Base-by-base conservation (phyloP, 2,888 invertebrate species). In the Thelaira solivaga region DNA sequence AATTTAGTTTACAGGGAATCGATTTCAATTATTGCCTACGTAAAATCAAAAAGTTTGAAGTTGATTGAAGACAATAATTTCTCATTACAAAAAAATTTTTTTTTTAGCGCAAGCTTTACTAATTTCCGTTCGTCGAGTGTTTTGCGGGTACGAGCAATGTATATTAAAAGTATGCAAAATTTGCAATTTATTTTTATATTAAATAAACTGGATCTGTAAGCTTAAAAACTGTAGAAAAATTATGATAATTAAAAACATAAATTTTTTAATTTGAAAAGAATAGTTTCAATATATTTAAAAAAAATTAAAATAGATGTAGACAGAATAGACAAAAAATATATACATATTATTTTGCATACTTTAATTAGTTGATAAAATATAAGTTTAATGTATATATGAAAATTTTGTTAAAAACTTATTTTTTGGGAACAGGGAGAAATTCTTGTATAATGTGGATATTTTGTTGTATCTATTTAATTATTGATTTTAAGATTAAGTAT, bases 401-500 rank as follows among this genome's bases (percentile, higher is more conserved):
- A 34, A 20, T 43, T 47, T 72, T 72, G 57, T 61, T 34, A 34
- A 34, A 53, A n/a, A n/a, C n/a, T n/a, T n/a, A 41, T 41, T 55
- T 34, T 29, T 11, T 64, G 22, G 49, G 59, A 43, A 41, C 18
- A 45, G 41, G 65, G 6, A 72, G 16, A 57, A 62, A 34, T 72
- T 78, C 53, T 43, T 69, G 20, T 76, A 10, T 76, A 55, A 69
- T 62, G 29, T 64, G 55, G 55, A 22, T 64, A 57, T 61, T 13
- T 74, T 41, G 51, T 76, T 55, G 61, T 20, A 24, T 45, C 26
- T 73, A 74, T 62, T 62, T 62, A 68, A 62, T 72, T 47, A 24
- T 81, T 82, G 80, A 51, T 39, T 65, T 64, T 62, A 61, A 20
- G 81, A 84, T 71, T 81, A 83, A 82, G 81, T 83, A 82, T 82